Conservation (phyloP, 2,888 invertebrate genomes). For the Drosophila mayaguana region DNA sequence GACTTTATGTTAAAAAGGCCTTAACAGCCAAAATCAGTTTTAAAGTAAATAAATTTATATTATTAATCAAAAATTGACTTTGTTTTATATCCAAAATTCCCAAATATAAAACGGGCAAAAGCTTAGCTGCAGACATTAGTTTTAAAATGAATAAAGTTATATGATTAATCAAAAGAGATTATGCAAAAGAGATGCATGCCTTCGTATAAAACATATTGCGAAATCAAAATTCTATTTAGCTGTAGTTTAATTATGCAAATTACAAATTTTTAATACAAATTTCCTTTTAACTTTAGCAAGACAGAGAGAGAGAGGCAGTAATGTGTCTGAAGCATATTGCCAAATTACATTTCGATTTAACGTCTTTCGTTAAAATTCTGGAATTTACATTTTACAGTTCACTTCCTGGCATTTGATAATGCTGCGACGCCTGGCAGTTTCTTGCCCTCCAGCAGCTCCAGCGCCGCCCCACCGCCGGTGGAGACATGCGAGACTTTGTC, state of each 20-base stretch:
- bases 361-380: not conserved
- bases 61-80: not conserved
- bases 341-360: not conserved
- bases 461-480: slow-evolving; percentile 96
- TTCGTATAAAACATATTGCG: too few relatives aligned
- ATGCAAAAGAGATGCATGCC: too few relatives aligned
- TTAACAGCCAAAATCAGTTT: slow-evolving; percentile 18
- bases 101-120: too few relatives aligned
- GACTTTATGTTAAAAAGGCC: not conserved
- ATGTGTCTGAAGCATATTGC: too few relatives aligned
- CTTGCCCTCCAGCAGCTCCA: slow-evolving; percentile 96
- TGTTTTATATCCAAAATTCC: too few relatives aligned
- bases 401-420: slow-evolving; percentile 84
- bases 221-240: not conserved
- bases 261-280: too few relatives aligned
- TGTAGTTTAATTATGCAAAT: too few relatives aligned
- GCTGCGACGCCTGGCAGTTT: slow-evolving; percentile 94
- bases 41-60: slow-evolving; percentile 32
- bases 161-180: too few relatives aligned
- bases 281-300: too few relatives aligned
- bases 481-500: slow-evolving; percentile 97
- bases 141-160: too few relatives aligned
- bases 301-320: too few relatives aligned
- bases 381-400: not conserved
- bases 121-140: too few relatives aligned